Conservation (phyloP, 2,797 vertebrate species). For the Gymnodraco acuticeps region DNA sequence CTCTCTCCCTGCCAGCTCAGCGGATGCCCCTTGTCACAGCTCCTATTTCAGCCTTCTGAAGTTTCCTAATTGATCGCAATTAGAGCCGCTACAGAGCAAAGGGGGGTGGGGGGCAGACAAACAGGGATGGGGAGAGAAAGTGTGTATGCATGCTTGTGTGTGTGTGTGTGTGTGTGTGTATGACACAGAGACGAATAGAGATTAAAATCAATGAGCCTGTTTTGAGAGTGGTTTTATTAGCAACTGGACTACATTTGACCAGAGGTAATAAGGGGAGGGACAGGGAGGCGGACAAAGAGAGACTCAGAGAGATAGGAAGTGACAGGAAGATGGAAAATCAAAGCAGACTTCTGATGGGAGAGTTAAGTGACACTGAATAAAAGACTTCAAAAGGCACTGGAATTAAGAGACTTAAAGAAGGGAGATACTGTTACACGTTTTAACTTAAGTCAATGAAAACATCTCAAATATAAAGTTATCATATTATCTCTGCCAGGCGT, state of each 20-base stretch:
- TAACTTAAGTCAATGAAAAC: neutral
- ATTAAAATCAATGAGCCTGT: slow-evolving; percentile 57
- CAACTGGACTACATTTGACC: slow-evolving; percentile 61
- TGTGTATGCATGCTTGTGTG: slow-evolving; percentile 12
- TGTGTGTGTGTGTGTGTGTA: neutral
- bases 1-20: slow-evolving; percentile 72
- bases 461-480: neutral
- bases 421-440: neutral
- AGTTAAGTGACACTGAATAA: slow-evolving; percentile 6
- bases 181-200: slow-evolving; percentile 14
- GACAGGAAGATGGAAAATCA: slow-evolving; percentile 28
- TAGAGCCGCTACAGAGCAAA: slow-evolving; percentile 75
- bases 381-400: neutral
- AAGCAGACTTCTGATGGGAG: neutral
- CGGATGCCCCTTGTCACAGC: slow-evolving; percentile 81
- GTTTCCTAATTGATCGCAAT: slow-evolving; percentile 88
- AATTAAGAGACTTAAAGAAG: neutral
- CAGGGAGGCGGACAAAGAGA: slow-evolving; percentile 22
- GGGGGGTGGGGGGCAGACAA: slow-evolving; percentile 31
- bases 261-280: slow-evolving; percentile 33
- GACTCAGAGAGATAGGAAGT: slow-evolving; percentile 4
- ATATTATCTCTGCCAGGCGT: neutral
- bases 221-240: slow-evolving; percentile 66
- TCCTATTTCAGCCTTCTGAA: slow-evolving; percentile 84
- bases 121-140: slow-evolving; percentile 57